Evolutionary conservation across 2,113 vertebrate species (phyloP).

Genomic region (Periophthalmodon schlosseri): DNA sequence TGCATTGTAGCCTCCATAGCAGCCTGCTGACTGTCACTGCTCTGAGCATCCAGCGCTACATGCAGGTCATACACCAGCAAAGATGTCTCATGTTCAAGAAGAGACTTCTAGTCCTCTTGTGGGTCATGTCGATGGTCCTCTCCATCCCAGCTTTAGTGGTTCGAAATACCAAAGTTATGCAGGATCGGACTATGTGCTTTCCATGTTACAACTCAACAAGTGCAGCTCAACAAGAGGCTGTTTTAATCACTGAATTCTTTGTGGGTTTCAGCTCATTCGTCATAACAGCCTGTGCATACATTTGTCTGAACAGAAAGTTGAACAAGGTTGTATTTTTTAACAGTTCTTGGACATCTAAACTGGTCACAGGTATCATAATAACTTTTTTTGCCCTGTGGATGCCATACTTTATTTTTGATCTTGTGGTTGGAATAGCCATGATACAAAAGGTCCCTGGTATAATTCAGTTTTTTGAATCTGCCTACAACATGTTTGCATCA

Average conservation of each 20-base stretch:
- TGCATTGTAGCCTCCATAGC: slow-evolving; percentile 7
- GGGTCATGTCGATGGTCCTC: slow-evolving; percentile 15
- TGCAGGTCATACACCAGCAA: slow-evolving; percentile 28
- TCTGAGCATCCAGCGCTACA: slow-evolving; percentile 40
- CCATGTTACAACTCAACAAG: background rate
- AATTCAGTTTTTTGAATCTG: background rate
- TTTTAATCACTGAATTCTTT: slow-evolving; percentile 18
- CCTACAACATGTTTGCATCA: background rate
- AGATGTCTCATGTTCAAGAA: background rate
- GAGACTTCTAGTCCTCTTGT: slow-evolving; percentile 29
- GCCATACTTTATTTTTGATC: slow-evolving; percentile 25
- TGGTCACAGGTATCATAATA: slow-evolving; percentile 26
- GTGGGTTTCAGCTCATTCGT: slow-evolving; percentile 8
- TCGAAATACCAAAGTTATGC: background rate
- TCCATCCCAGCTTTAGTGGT: slow-evolving; percentile 17
- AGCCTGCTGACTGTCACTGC: slow-evolving; percentile 30
- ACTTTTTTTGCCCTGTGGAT: slow-evolving; percentile 29
- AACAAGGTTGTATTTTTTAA: slow-evolving; percentile 27
- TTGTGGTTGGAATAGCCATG: slow-evolving; percentile 18
- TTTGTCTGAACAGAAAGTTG: slow-evolving; percentile 20
- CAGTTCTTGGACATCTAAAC: slow-evolving; percentile 19
- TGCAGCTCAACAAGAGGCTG: background rate
- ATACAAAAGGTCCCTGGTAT: background rate
- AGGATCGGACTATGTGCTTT: background rate
- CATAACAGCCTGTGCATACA: slow-evolving; percentile 21